Base-by-base conservation (phyloP, 2,113 vertebrate species). In the Scalopus aquaticus region DNA sequence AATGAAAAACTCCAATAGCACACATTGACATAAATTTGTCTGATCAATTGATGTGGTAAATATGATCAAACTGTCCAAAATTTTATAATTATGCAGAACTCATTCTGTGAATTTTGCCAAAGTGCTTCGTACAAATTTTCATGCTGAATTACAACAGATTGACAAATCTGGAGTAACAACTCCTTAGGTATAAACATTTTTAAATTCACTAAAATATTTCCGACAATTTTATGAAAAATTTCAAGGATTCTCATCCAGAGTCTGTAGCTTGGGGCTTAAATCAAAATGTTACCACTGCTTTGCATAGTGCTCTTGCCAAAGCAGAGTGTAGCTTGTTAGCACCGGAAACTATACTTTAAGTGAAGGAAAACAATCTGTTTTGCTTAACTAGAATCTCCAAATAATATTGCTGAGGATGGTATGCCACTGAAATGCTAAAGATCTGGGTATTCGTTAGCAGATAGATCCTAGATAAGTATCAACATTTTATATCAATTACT, bases 171-270 rank as follows among this genome's bases (percentile, higher is more conserved):
- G 39, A 94, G 16, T 87, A 72, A 90, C 51, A 60, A 9, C 19
- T 90, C 88, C 84, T 76, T 93, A 77, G 62, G 64, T 78, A 49
- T 82, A 80, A 93, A 94, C 16, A 69, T 74, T 70, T 91, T 70
- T 42, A 65, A 84, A 58, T 51, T n/a, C 39, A 60, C 30, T 80
- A 67, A 72, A 72, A 94, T 94, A 69, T 11, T 80, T 83, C 51
- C 37, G 26, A 88, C 70, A 13, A 85, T 65, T 42, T 76, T 72
- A 74, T 20, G n/a, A 88, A 93, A 65, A 84, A 39, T 46, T 49
- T 62, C 19, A 92, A 86, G 77, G 17, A 90, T 58, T 88, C 30
- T 79, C 64, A 82, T 58, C 12, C 17, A 90, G 62, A 85, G 86
- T 82, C 65, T 91, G 65, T 73, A 37, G 60, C 79, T 56, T 83